Evolutionary conservation across 2,113 vertebrate species (phyloP).

Genomic region (Chlorodrepanis virens): DNA sequence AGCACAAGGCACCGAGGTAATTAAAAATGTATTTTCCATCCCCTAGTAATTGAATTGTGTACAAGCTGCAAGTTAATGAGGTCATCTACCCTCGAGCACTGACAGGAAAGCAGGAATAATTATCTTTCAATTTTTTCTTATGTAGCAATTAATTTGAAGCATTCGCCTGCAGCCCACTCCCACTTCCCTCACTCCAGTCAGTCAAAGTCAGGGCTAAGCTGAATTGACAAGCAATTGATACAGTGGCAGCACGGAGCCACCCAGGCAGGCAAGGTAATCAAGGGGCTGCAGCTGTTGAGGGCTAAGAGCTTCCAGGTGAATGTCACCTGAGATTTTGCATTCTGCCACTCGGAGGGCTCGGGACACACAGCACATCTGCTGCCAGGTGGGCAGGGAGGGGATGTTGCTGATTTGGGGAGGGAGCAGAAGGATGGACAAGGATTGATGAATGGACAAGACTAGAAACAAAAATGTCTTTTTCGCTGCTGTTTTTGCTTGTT

Average conservation of each 20-base stretch:
- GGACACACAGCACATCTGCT: slow-evolving; percentile 79
- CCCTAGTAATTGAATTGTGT: slow-evolving; percentile 96
- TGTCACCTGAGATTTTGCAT: slow-evolving; percentile 83
- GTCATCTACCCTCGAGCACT: slow-evolving; percentile 89
- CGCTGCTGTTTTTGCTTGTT: neutral
- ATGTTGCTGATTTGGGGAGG: slow-evolving; percentile 54
- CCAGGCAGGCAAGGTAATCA: slow-evolving; percentile 78
- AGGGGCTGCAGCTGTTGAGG: slow-evolving; percentile 83
- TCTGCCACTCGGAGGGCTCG: slow-evolving; percentile 75
- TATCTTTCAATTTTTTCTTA: slow-evolving; percentile 93
- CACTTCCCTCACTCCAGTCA: slow-evolving; percentile 76
- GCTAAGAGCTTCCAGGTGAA: slow-evolving; percentile 86
- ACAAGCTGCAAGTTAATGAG: slow-evolving; percentile 95
- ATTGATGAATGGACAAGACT: slow-evolving; percentile 78
- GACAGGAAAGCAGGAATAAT: slow-evolving; percentile 94
- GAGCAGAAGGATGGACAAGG: slow-evolving; percentile 75
- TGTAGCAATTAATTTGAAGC: slow-evolving; percentile 95
- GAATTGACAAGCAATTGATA: slow-evolving; percentile 89
- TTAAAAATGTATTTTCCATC: slow-evolving; percentile 96
- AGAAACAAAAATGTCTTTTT: slow-evolving; percentile 25
- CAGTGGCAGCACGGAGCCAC: slow-evolving; percentile 50
- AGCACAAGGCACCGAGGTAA: slow-evolving; percentile 85
- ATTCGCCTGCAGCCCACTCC: slow-evolving; percentile 77
- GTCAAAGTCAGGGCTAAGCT: slow-evolving; percentile 80
- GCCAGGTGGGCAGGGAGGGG: slow-evolving; percentile 79